A percentile compares a stretch with the other conserved stretches of the same genome.
These are phyloP conservation scores for Himalopsyche tibetana DNA, from an alignment of 2,888 invertebrate genomes.

Conservation along the genomic window DNA sequence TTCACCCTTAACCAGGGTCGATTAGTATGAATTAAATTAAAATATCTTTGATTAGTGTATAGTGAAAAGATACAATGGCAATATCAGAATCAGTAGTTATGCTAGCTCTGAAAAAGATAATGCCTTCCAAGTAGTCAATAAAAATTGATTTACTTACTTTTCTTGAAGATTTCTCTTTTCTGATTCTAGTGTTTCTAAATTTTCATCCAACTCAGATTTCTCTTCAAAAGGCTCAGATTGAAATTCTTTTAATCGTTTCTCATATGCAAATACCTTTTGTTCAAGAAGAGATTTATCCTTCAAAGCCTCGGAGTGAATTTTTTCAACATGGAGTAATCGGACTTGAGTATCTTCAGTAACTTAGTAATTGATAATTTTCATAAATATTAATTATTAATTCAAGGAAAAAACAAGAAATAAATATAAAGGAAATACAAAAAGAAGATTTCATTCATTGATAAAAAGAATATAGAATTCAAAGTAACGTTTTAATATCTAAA, in stretches of 20 bases:
- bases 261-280: constrained; percentile 26
- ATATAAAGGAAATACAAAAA: no score
- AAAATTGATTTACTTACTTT: not conserved
- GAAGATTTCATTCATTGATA: no score
- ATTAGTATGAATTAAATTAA: no score
- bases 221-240: constrained; percentile 1
- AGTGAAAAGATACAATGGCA: no score
- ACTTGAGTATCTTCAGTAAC: constrained; percentile 44
- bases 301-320: not conserved
- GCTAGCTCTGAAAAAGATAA: no score
- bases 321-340: constrained; percentile 33
- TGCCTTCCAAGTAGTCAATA: no score
- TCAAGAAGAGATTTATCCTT: constrained; percentile 32
- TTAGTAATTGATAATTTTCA: not conserved
- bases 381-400: not conserved
- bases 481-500: not conserved
- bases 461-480: no score
- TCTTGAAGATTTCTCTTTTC: not conserved
- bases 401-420: no score
- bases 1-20: no score
- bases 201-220: constrained; percentile 20
- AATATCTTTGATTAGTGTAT: no score
- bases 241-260: constrained; percentile 36
- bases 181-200: not conserved
- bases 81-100: no score